Conservation (phyloP, 2,888 invertebrate species). For the Brachynemurus nebulosus region DNA sequence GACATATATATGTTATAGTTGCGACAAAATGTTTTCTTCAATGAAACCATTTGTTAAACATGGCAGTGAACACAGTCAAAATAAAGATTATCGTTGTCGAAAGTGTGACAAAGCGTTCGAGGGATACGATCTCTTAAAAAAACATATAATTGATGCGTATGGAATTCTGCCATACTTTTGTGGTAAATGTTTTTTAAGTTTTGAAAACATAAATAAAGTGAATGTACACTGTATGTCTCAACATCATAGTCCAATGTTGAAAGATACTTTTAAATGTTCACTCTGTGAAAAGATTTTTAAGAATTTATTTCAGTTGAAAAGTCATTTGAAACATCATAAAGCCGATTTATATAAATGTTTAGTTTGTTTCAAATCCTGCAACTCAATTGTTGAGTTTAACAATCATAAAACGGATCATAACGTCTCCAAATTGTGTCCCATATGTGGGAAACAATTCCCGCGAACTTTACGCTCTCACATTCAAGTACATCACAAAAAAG, state of each 20-base stretch:
- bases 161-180: not conserved
- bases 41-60: too few relatives aligned
- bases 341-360: not conserved
- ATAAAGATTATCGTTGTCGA: too few relatives aligned
- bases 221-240: not conserved
- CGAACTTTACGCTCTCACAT: conserved; percentile 18
- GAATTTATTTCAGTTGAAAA: too few relatives aligned
- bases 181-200: not conserved
- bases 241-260: not conserved
- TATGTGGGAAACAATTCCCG: conserved; percentile 21
- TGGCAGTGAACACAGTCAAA: too few relatives aligned
- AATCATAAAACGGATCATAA: conserved; percentile 17
- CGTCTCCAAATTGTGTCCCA: conserved; percentile 20
- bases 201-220: not conserved
- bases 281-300: not conserved
- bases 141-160: not conserved
- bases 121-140: not conserved
- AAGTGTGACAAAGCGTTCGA: too few relatives aligned
- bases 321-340: not conserved
- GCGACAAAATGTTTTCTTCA: too few relatives aligned
- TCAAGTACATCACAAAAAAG: not conserved
- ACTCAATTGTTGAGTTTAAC: not conserved
- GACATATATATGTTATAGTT: too few relatives aligned
- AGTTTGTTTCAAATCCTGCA: not conserved
- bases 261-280: not conserved